phyloP scores from a whole-genome alignment of 2,113 vertebrate species.

The Pheucticus melanocephalus region DNA sequence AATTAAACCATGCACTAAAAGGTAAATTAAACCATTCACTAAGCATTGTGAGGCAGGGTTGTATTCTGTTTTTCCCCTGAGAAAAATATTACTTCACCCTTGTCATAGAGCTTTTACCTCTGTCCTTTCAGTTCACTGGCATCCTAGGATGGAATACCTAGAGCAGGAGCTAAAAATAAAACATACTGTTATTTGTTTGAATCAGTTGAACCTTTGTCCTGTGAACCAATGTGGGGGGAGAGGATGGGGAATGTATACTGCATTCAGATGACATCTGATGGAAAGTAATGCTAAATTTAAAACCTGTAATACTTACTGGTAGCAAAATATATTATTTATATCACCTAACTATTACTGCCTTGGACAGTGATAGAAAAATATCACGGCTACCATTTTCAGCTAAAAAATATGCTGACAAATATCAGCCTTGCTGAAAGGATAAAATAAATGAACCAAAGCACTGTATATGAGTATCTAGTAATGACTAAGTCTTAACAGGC shows the following conservation, averaged over 20 bases:
- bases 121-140: background rate
- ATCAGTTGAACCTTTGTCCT: background rate
- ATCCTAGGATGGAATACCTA: background rate
- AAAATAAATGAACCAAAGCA: background rate
- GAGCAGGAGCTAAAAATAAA: background rate
- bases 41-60: background rate
- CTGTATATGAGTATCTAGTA: background rate
- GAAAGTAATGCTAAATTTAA: background rate
- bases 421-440: background rate
- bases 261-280: background rate
- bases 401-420: background rate
- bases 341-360: background rate
- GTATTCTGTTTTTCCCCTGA: background rate
- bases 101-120: background rate
- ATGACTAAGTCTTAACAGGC: background rate
- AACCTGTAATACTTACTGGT: background rate
- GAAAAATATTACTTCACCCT: background rate
- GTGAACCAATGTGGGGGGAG: fast-evolving
- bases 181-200: background rate
- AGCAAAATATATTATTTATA: background rate
- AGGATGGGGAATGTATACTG: background rate
- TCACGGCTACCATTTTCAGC: background rate
- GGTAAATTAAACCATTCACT: background rate
- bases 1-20: background rate
- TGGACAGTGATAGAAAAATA: background rate